Evolutionary conservation across 1,140 invertebrate genomes (phyloP), one percentile per base, ranked within the genome.

Genomic region (Hermetia illucens): DNA sequence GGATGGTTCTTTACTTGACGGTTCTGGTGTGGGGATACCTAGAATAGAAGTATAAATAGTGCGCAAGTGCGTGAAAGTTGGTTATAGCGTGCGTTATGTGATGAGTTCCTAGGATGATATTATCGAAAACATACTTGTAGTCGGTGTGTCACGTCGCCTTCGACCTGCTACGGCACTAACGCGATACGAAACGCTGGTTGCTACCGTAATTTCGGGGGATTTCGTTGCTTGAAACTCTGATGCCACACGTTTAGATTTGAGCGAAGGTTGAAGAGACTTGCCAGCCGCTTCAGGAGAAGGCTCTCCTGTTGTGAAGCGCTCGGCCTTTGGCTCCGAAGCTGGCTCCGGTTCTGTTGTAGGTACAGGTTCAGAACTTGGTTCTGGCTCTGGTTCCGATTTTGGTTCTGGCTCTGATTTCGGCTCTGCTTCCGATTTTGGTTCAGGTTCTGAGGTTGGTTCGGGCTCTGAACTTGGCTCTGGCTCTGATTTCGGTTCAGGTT

Each of bases 161-260:
- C 62, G 51, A 38, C 58, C 58, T 19, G 47, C 31, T 27, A 48
- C 45, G 21, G 63, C 71, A 51, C 75, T 80, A 37, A 82, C 74
- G 48, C 74, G 70, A 55, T 75, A 80, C 2, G 77, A 79, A 5
- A 82, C 73, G 48, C 77, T 80, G 2, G 77, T 79, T 50, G 77
- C 74, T 16, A 80, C 75, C n/a, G n/a, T n/a, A n/a, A 58, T 45
- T 41, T 54, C 45, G n/a, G 61, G 49, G 47, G 56, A 55, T 13
- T 50, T 35, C 17, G 59, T 49, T 5, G 48, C 43, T 19, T 44
- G 49, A 0, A 58, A 49, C 34, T 53, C 53, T 9, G 61, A 61
- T 35, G 55, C 51, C 1, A 5, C 5, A n/a, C 3, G 29, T 16
- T 30, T 16, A n/a, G 29, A 3, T 30, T 16, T 3, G 29, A 30